Evolutionary conservation across 2,888 invertebrate species (phyloP).

Genomic region (Perizoma flavofasciatum): DNA sequence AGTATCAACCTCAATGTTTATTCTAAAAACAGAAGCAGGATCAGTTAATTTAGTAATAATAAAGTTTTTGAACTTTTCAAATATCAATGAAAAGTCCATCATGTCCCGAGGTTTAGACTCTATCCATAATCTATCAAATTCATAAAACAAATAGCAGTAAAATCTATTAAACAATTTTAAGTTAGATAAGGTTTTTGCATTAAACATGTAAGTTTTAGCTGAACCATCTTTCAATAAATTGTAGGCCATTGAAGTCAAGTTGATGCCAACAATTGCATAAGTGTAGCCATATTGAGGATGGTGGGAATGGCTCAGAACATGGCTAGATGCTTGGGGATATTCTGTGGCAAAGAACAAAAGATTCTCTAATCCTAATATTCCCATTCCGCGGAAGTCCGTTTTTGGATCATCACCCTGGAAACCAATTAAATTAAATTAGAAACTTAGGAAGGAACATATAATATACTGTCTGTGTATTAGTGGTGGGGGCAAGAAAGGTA

Average conservation of each 20-base stretch:
- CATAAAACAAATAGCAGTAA: slow-evolving; percentile 96
- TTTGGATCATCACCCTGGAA: slow-evolving; percentile 96
- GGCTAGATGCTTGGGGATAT: slow-evolving; percentile 90
- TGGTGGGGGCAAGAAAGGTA: no score
- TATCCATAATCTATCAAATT: slow-evolving; percentile 98
- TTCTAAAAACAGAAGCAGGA: slow-evolving; percentile 89
- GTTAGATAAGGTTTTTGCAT: slow-evolving; percentile 87
- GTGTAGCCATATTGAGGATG: slow-evolving; percentile 96
- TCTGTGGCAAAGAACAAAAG: slow-evolving; percentile 93
- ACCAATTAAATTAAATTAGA: slow-evolving; percentile 3
- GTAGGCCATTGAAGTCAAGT: slow-evolving; percentile 96
- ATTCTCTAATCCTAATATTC: slow-evolving; percentile 96
- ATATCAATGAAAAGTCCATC: slow-evolving; percentile 97
- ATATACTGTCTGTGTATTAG: no score
- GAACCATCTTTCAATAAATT: slow-evolving; percentile 90
- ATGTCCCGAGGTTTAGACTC: slow-evolving; percentile 95
- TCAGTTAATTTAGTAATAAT: slow-evolving; percentile 87
- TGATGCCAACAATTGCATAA: slow-evolving; percentile 97
- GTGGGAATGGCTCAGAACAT: slow-evolving; percentile 93
- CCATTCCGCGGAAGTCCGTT: slow-evolving; percentile 99
- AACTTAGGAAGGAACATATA: no score
- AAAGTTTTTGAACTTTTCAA: slow-evolving; percentile 91
- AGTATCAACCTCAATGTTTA: slow-evolving; percentile 91
- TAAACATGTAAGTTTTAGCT: slow-evolving; percentile 96
- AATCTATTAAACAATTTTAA: slow-evolving; percentile 94